Percentiles rank a stretch among this genome's conserved stretches.
Evolutionary conservation across 2,113 vertebrate species (phyloP).

Genomic region (Raja brachyura): DNA sequence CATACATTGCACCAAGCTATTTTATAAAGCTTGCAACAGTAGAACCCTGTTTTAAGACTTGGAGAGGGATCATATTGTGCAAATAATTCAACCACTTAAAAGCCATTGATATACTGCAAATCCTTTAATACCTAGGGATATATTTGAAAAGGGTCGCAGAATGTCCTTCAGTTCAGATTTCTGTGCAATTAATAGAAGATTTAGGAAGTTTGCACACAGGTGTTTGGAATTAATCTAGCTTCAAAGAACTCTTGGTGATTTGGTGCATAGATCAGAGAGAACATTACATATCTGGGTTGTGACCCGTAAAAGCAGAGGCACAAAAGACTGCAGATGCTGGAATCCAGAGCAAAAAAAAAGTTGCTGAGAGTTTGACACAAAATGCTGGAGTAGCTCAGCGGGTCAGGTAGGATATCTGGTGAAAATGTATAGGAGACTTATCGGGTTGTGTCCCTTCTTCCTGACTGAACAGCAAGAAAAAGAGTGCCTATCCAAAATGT

Average conservation of each 20-base stretch:
- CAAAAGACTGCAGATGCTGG: too few species aligned
- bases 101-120: neutral
- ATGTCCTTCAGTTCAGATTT: constrained; percentile 9
- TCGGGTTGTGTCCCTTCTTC: too few species aligned
- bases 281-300: neutral
- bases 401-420: too few species aligned
- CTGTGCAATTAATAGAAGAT: neutral
- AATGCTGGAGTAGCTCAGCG: too few species aligned
- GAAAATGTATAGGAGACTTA: too few species aligned
- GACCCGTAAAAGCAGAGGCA: neutral
- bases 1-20: neutral
- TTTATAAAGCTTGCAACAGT: neutral
- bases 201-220: neutral
- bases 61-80: neutral
- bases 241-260: neutral
- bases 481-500: too few species aligned
- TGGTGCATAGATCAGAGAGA: neutral
- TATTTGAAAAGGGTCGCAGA: neutral
- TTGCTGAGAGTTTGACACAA: too few species aligned
- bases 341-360: too few species aligned
- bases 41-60: neutral
- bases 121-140: neutral
- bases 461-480: too few species aligned
- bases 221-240: neutral
- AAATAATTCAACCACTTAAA: neutral